Evolutionary conservation across 2,888 invertebrate genomes (phyloP).

Genomic region (Baronia brevicornis): DNA sequence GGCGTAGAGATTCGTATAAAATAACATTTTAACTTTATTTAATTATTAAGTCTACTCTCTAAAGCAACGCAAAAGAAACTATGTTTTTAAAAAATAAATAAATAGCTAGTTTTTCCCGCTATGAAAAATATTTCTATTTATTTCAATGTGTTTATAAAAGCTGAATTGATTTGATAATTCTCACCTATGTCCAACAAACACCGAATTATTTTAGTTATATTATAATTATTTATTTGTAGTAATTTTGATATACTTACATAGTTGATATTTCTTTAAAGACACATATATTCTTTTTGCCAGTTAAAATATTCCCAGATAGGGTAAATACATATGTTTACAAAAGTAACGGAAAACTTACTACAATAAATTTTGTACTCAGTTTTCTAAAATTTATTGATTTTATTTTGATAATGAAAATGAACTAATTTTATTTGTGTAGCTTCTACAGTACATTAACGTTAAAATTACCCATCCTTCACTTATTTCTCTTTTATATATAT

Average conservation of each 20-base stretch:
- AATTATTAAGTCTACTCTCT: constrained; percentile 46
- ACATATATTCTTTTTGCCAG: too few relatives aligned
- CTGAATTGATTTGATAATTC: constrained; percentile 72
- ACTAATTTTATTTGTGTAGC: too few relatives aligned
- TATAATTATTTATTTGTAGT: not conserved
- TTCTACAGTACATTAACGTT: too few relatives aligned
- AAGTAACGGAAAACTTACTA: too few relatives aligned
- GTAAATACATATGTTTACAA: too few relatives aligned
- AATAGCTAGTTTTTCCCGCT: not conserved
- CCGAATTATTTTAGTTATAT: not conserved
- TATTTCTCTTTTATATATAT: too few relatives aligned
- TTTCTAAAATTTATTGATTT: too few relatives aligned
- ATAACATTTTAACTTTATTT: constrained; percentile 47
- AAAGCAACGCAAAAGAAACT: constrained; percentile 10
- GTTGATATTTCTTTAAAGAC: constrained; percentile 1
- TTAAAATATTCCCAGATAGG: too few relatives aligned
- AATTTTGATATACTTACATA: not conserved
- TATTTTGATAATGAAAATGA: too few relatives aligned
- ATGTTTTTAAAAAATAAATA: constrained; percentile 5
- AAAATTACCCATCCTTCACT: too few relatives aligned
- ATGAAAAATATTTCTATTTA: constrained; percentile 7
- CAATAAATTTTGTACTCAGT: too few relatives aligned
- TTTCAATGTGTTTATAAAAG: constrained; percentile 6
- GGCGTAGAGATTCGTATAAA: constrained; percentile 68
- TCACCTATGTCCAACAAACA: constrained; percentile 65